These are phyloP conservation scores for Caenorhabditis latens DNA, from an alignment of 1,140 invertebrate genomes.

Conservation along the genomic window DNA sequence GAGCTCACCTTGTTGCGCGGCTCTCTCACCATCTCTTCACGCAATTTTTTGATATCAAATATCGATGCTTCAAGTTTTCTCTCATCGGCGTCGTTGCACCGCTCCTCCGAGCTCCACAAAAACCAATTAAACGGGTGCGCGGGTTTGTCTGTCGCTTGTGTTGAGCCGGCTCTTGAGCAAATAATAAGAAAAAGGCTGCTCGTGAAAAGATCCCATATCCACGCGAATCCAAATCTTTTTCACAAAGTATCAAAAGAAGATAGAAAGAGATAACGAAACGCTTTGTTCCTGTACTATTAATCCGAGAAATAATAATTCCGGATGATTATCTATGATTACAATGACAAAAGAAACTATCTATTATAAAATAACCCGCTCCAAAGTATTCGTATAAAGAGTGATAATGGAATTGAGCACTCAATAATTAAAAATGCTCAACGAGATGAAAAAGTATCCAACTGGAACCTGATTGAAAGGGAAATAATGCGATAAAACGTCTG, in stretches of 20 bases:
- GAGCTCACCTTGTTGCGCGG: neutral
- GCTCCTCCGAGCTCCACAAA: slow-evolving; percentile 6
- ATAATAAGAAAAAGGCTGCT: neutral
- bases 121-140: slow-evolving; percentile 51
- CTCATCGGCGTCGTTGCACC: slow-evolving; percentile 1
- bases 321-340: neutral
- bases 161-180: slow-evolving; percentile 41
- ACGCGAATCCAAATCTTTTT: neutral
- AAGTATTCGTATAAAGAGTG: too few relatives aligned
- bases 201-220: slow-evolving; percentile 49
- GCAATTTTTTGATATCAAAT: slow-evolving; percentile 45
- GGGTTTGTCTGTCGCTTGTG: slow-evolving; percentile 18
- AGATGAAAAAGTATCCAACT: neutral
- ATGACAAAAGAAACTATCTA: neutral
- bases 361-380: neutral
- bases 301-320: neutral
- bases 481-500: slow-evolving; percentile 41
- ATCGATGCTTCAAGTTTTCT: slow-evolving; percentile 34
- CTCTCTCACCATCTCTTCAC: neutral
- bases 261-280: neutral
- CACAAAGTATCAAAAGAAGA: neutral
- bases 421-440: too few relatives aligned
- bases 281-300: slow-evolving; percentile 14
- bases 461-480: neutral
- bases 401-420: neutral